These are phyloP conservation scores for Diachasma alloeum DNA, from an alignment of 1,140 invertebrate genomes.

Conservation along the genomic window DNA sequence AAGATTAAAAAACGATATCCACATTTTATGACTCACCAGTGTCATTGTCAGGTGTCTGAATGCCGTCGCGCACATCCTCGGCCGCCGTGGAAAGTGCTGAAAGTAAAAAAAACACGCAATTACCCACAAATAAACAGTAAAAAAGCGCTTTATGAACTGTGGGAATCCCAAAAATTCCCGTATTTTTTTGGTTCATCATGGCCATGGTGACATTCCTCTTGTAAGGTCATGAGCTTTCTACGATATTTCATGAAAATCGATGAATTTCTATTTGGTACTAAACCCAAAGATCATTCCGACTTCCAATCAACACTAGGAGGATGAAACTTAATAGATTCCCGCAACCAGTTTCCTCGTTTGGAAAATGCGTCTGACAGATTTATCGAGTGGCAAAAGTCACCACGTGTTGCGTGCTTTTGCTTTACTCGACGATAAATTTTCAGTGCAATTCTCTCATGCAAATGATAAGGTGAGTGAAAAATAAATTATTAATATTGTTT, in stretches of 20 bases:
- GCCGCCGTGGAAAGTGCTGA: conserved; percentile 51
- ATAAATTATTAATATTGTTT: too few relatives aligned
- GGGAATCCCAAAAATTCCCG: background rate
- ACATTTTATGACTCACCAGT: conserved; percentile 48
- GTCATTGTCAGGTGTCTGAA: conserved; percentile 51
- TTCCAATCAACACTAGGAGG: background rate
- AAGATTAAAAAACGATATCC: background rate
- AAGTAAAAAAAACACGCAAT: conserved; percentile 10
- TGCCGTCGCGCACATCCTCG: conserved; percentile 50
- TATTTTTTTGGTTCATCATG: background rate
- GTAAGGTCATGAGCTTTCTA: too few relatives aligned
- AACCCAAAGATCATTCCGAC: background rate
- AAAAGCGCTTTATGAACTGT: background rate
- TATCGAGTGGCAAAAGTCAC: background rate
- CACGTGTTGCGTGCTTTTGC: background rate
- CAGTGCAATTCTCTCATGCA: too few relatives aligned
- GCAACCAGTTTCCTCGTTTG: background rate
- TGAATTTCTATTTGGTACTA: background rate
- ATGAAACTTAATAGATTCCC: background rate
- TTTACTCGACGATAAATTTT: too few relatives aligned
- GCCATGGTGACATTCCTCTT: too few relatives aligned
- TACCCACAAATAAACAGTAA: background rate
- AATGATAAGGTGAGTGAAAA: too few relatives aligned
- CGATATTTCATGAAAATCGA: background rate
- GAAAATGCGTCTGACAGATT: background rate